These are phyloP conservation scores for Hippocampus barbouri DNA, from an alignment of 2,113 vertebrate genomes.

Conservation along the genomic window DNA sequence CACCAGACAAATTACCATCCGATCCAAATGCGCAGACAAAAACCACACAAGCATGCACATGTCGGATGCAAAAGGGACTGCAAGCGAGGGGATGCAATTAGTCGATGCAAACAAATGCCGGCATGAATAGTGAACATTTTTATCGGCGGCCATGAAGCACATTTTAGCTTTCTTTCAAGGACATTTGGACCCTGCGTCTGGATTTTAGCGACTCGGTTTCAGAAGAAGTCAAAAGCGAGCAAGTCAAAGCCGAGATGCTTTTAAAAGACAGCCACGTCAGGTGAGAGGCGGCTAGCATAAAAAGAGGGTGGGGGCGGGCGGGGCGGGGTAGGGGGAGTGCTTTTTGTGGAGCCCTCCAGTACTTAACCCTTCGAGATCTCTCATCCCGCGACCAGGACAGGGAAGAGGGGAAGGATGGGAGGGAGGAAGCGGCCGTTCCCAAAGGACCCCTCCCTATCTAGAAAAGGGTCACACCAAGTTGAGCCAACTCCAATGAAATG, in stretches of 20 bases:
- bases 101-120: constrained; percentile 36
- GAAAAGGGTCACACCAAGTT: constrained; percentile 88
- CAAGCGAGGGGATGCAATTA: constrained; percentile 43
- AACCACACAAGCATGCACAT: constrained; percentile 58
- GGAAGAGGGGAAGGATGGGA: constrained; percentile 98
- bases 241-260: background rate
- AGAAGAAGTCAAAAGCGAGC: background rate
- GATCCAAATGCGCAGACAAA: constrained; percentile 7
- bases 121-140: constrained; percentile 11
- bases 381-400: constrained; percentile 95
- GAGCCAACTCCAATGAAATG: constrained; percentile 69
- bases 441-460: constrained; percentile 96
- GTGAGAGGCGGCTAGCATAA: constrained; percentile 46
- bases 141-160: constrained; percentile 3
- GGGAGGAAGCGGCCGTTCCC: constrained; percentile 96
- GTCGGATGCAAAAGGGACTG: background rate
- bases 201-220: background rate
- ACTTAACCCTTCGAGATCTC: constrained; percentile 98
- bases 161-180: constrained; percentile 3
- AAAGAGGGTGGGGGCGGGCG: constrained; percentile 49
- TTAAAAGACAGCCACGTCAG: constrained; percentile 42
- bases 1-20: constrained; percentile 10
- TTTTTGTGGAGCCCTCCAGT: constrained; percentile 69
- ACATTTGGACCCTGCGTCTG: constrained; percentile 7
- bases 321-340: constrained; percentile 31